Percentiles rank a stretch among this genome's conserved stretches.
Conservation (phyloP, 1,140 invertebrate species). For the Acromyrmex heyeri region DNA sequence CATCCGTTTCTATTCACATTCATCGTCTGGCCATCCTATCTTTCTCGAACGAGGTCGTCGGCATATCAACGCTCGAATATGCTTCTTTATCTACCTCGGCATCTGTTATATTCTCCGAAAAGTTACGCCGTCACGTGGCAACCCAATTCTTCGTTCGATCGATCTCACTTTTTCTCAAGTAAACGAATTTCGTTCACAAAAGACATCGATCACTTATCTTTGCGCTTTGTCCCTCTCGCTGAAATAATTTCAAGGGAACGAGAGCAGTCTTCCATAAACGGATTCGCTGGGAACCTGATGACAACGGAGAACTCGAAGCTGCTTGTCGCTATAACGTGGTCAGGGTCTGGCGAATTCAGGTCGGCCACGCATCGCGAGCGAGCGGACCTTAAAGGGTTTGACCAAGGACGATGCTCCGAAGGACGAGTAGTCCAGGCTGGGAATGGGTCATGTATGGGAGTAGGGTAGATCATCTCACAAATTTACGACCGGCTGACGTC, state of each 20-base stretch:
- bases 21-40: constrained; percentile 5
- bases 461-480: constrained; percentile 7
- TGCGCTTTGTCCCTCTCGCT: background rate
- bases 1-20: constrained; percentile 3
- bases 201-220: background rate
- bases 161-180: background rate
- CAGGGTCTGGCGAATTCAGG: constrained; percentile 76
- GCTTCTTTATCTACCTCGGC: background rate
- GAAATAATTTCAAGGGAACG: constrained; percentile 33
- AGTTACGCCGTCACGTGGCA: background rate
- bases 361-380: constrained; percentile 20
- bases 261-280: constrained; percentile 62
- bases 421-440: constrained; percentile 48
- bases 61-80: background rate
- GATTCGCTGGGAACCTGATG: constrained; percentile 24
- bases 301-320: constrained; percentile 36
- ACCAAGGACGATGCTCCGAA: constrained; percentile 69
- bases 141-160: constrained; percentile 28
- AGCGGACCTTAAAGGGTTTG: constrained; percentile 73
- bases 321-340: constrained; percentile 74
- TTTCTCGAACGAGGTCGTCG: constrained; percentile 14
- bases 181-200: background rate
- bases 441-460: constrained; percentile 23
- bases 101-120: background rate
- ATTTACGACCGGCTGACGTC: constrained; percentile 36